A percentile compares a stretch with the other conserved stretches of the same genome.
Conservation (phyloP, 2,797 vertebrate genomes). For the Tinamus major region DNA sequence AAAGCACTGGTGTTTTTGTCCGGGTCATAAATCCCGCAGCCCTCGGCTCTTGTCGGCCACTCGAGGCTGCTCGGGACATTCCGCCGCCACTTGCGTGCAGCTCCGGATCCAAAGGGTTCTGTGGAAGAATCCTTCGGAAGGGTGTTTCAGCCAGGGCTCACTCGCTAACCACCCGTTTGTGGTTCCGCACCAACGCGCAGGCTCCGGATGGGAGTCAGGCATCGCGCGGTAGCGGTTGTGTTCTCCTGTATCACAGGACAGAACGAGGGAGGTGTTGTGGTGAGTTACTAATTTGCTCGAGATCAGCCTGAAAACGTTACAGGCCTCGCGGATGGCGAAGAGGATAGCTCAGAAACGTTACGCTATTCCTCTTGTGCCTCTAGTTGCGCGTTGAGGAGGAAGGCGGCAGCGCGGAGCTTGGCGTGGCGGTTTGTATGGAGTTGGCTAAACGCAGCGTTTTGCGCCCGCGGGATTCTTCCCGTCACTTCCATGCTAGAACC, state of each 20-base stretch:
- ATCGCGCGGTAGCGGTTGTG: background rate
- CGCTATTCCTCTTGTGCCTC: background rate
- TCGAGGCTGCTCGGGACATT: background rate
- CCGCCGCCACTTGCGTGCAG: background rate
- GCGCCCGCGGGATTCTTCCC: background rate
- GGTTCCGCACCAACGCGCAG: background rate
- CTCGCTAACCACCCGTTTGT: background rate
- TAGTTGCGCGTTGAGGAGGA: background rate
- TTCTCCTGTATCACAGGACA: background rate
- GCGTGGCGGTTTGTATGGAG: background rate
- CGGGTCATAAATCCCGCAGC: background rate
- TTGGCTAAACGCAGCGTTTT: background rate
- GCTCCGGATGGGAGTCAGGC: slow-evolving; percentile 33
- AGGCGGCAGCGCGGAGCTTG: background rate
- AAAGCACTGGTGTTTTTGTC: background rate
- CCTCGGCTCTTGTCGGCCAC: background rate
- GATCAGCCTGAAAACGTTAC: background rate
- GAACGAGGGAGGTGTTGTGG: background rate
- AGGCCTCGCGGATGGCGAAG: slow-evolving; percentile 23
- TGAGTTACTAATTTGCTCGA: background rate
- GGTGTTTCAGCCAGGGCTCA: background rate
- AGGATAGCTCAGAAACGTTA: background rate
- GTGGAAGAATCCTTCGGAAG: slow-evolving; percentile 42
- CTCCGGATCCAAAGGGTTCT: slow-evolving; percentile 34
- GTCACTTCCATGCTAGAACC: background rate